phyloP scores from a whole-genome alignment of 1,140 invertebrate genomes.

The Chymomyza costata region DNA sequence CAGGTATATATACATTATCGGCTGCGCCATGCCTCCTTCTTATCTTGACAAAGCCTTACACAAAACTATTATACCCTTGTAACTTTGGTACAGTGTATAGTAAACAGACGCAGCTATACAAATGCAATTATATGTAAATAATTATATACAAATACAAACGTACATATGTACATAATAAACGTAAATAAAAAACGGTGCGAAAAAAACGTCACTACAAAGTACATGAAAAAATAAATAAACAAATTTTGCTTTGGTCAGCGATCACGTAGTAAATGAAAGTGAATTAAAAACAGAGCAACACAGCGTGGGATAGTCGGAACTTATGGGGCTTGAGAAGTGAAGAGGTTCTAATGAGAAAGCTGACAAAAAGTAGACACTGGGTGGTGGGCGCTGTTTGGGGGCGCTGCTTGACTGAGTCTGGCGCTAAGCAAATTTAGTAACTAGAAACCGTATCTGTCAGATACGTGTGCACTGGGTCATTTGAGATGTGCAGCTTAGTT shows the following conservation, averaged over 20 bases:
- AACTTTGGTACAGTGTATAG: no score
- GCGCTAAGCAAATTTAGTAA: constrained; percentile 36
- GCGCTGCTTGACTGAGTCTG: constrained; percentile 52
- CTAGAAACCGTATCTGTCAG: constrained; percentile 31
- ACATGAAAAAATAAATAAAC: constrained; percentile 14
- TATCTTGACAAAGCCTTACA: no score
- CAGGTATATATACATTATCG: no score
- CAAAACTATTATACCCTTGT: no score
- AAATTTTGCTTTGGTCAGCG: constrained; percentile 31
- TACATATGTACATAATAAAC: no score
- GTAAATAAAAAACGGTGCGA: no score
- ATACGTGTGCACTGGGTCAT: constrained; percentile 45
- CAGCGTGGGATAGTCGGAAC: not conserved
- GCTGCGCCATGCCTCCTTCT: no score
- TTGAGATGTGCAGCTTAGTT: constrained; percentile 16
- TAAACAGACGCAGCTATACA: no score
- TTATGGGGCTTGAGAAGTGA: constrained; percentile 18
- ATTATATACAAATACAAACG: no score
- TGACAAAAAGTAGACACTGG: constrained; percentile 30
- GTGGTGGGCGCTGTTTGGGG: constrained; percentile 10
- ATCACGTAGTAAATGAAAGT: constrained; percentile 59
- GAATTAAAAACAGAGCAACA: constrained; percentile 30
- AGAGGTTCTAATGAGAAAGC: constrained; percentile 56
- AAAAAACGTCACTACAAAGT: not conserved
- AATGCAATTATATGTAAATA: no score